These are phyloP conservation scores for Pseudococcus jackbeardsleyi DNA, from an alignment of 2,888 invertebrate genomes.

Conservation along the genomic window DNA sequence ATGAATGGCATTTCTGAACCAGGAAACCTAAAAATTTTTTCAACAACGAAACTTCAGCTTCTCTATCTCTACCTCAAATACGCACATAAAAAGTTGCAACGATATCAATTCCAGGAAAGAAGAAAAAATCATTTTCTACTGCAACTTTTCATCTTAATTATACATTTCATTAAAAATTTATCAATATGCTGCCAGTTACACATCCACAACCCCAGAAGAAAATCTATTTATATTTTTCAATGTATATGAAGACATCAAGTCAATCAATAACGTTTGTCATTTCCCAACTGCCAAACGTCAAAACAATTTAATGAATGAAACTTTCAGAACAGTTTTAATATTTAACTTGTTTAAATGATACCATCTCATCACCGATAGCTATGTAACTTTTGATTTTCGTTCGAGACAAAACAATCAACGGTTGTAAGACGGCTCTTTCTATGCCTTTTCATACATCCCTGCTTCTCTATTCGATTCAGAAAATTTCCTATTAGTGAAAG, in stretches of 20 bases:
- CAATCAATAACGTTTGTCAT: neutral
- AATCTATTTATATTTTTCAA: too few relatives aligned
- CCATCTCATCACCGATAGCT: neutral
- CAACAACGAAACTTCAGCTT: too few relatives aligned
- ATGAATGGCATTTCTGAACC: too few relatives aligned
- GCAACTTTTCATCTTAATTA: neutral
- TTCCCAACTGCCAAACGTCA: neutral
- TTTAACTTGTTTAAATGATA: neutral
- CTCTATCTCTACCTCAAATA: too few relatives aligned
- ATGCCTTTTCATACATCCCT: neutral
- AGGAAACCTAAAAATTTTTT: too few relatives aligned
- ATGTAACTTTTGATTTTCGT: slow-evolving; percentile 14
- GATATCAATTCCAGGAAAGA: too few relatives aligned
- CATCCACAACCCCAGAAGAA: too few relatives aligned
- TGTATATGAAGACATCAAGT: neutral
- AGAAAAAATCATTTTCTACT: too few relatives aligned
- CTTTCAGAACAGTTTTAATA: neutral
- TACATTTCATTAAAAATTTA: too few relatives aligned
- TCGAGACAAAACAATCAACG: neutral
- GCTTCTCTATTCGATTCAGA: neutral
- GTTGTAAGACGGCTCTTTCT: neutral
- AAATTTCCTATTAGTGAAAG: neutral
- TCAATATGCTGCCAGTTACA: too few relatives aligned
- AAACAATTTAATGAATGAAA: neutral
- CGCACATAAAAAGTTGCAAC: too few relatives aligned